A percentile compares a stretch with the other conserved stretches of the same genome.
phyloP scores from a whole-genome alignment of 1,140 invertebrate species.

The Drosophila seguyi region DNA sequence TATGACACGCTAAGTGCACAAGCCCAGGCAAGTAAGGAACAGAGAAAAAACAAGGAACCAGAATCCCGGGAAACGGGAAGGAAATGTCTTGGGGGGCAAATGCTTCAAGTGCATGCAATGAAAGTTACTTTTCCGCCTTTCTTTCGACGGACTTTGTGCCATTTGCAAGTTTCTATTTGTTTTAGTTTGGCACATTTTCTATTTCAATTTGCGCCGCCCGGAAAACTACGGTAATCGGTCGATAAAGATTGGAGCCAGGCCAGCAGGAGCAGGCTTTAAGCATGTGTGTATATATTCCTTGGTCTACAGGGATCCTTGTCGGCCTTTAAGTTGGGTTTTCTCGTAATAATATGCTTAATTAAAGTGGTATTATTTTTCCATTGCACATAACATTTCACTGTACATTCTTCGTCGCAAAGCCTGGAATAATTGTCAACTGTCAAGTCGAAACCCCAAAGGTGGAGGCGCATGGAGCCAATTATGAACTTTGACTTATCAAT shows the following conservation, averaged over 20 bases:
- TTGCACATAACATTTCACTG: background rate
- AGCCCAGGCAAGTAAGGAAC: background rate
- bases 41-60: background rate
- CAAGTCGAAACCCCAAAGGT: constrained; percentile 6
- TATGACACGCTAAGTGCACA: constrained; percentile 71
- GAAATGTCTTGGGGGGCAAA: constrained; percentile 36
- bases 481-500: constrained; percentile 82
- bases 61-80: background rate
- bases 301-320: background rate
- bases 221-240: constrained; percentile 19
- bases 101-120: constrained; percentile 59
- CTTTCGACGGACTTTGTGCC: constrained; percentile 21
- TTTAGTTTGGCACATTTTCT: constrained; percentile 49
- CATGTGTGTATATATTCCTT: constrained; percentile 22
- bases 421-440: background rate
- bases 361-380: background rate
- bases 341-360: background rate
- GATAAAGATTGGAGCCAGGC: constrained; percentile 3
- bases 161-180: constrained; percentile 54
- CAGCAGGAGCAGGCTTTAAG: too few species aligned
- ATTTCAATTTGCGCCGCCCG: constrained; percentile 64
- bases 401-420: background rate
- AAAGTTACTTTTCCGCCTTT: constrained; percentile 28
- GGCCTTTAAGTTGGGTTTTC: background rate
- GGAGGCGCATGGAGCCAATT: constrained; percentile 55